phyloP scores from a whole-genome alignment of 2,888 invertebrate genomes.

The Galerucella pusilla region DNA sequence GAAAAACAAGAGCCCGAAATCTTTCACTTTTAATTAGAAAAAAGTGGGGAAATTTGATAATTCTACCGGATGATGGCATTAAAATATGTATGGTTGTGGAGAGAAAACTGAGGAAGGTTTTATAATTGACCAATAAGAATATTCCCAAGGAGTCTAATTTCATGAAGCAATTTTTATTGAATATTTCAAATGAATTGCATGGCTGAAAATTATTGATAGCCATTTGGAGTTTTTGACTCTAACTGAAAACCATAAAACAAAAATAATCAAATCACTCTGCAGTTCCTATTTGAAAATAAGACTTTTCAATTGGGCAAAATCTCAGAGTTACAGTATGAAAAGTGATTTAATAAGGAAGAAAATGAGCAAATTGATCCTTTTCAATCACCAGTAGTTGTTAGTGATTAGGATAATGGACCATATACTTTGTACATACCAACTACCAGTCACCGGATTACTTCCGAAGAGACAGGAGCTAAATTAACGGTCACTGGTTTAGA shows the following conservation, averaged over 20 bases:
- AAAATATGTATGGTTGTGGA: neutral
- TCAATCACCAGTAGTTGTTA: slow-evolving; percentile 10
- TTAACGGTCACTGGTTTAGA: no score
- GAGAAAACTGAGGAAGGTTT: neutral
- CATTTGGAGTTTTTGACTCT: slow-evolving; percentile 22
- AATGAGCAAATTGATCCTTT: slow-evolving; percentile 4
- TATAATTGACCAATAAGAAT: neutral
- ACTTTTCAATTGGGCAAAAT: slow-evolving; percentile 21
- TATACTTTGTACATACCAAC: no score
- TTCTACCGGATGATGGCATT: neutral
- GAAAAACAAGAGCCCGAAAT: neutral
- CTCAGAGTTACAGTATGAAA: no score
- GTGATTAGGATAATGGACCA: no score
- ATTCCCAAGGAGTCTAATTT: no score
- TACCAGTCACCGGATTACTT: no score
- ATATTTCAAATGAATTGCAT: neutral
- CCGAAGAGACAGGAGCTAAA: no score
- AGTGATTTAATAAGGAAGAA: no score
- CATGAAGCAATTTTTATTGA: neutral
- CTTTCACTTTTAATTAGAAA: neutral
- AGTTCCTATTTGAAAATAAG: slow-evolving; percentile 22
- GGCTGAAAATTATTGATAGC: slow-evolving; percentile 8
- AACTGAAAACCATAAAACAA: slow-evolving; percentile 19
- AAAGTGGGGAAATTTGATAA: neutral
- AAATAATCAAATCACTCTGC: slow-evolving; percentile 19